Evolutionary conservation across 1,140 invertebrate species (phyloP).

Genomic region (Apocrypta bakeri): DNA sequence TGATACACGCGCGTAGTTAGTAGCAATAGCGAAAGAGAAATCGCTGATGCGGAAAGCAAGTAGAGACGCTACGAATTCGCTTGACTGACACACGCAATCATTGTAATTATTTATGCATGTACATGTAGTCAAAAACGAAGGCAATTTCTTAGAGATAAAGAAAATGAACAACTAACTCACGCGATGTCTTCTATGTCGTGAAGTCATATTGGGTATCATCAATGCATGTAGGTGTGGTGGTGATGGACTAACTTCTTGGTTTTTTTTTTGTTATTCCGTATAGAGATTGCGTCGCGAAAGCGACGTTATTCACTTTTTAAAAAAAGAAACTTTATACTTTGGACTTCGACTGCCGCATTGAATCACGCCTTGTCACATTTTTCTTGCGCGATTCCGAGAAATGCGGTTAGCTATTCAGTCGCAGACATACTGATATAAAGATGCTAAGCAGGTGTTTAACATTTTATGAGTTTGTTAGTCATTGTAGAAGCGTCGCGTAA

Average conservation of each 20-base stretch:
- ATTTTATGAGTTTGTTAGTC: not conserved
- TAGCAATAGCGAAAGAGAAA: not conserved
- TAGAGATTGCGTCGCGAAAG: not conserved
- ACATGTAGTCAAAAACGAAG: not conserved
- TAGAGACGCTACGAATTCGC: conserved; percentile 26
- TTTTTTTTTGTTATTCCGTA: too few relatives aligned
- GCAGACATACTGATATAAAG: not conserved
- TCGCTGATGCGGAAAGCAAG: conserved; percentile 30
- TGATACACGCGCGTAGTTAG: conserved; percentile 17
- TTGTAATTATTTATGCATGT: not conserved
- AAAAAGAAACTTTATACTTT: not conserved
- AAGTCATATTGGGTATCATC: too few relatives aligned
- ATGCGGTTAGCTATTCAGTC: not conserved
- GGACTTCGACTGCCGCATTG: not conserved
- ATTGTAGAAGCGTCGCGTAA: not conserved
- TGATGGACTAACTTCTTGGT: not conserved
- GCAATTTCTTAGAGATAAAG: not conserved
- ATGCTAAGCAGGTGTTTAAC: conserved; percentile 25
- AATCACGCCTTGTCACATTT: not conserved
- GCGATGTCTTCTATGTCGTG: not conserved
- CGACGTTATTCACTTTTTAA: not conserved
- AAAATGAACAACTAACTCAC: not conserved
- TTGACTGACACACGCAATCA: conserved; percentile 6
- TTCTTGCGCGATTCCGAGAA: not conserved
- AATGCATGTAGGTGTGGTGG: not conserved